Evolutionary conservation across 1,140 invertebrate species (phyloP).

Genomic region (Ostrea edulis): DNA sequence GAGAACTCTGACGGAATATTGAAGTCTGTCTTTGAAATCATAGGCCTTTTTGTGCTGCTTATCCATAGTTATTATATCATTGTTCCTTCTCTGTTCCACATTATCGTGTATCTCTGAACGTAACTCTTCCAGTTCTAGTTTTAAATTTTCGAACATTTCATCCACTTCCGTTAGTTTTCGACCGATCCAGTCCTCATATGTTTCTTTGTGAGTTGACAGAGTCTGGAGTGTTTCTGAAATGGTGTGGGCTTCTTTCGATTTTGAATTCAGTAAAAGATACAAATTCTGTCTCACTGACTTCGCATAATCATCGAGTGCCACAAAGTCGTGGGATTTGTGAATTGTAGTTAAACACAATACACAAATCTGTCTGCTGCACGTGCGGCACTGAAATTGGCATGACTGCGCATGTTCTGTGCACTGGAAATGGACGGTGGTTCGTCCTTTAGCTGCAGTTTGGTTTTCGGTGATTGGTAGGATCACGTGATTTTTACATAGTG

Average conservation of each 20-base stretch:
- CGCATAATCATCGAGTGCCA: not conserved
- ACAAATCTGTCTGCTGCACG: not conserved
- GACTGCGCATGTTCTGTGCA: not conserved
- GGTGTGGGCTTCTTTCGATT: not conserved
- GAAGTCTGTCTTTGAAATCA: not conserved
- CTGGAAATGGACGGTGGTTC: not conserved
- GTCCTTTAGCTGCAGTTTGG: not conserved
- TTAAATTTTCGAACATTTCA: not conserved
- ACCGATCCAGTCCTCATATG: not conserved
- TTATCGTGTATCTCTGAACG: not conserved
- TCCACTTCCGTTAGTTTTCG: not conserved
- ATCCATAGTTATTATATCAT: not conserved
- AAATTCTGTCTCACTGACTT: not conserved
- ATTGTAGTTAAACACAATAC: not conserved
- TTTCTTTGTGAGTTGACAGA: not conserved
- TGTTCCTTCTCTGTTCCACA: not conserved
- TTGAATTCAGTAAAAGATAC: not conserved
- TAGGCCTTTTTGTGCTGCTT: not conserved
- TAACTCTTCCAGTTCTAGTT: not conserved
- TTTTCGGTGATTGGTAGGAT: not conserved
- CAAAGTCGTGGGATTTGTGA: not conserved
- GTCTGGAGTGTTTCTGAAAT: not conserved
- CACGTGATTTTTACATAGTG: not conserved
- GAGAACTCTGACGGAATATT: not conserved
- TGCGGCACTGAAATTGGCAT: conserved; percentile 18